These are phyloP conservation scores for Drosophila nannoptera DNA, from an alignment of 1,140 invertebrate species.

Conservation along the genomic window DNA sequence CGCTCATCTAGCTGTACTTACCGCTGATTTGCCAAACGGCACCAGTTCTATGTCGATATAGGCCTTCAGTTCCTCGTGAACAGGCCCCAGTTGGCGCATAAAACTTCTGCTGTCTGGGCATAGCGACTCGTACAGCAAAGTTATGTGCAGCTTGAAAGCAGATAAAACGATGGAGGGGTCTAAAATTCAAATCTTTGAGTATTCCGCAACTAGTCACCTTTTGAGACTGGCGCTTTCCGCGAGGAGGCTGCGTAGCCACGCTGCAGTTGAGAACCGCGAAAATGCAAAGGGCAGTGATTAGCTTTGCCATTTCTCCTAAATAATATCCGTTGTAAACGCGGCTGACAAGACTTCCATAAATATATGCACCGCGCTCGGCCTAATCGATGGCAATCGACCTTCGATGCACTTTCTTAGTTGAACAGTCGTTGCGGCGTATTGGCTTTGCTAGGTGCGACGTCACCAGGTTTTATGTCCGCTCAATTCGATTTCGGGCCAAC, in stretches of 20 bases:
- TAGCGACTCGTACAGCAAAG: slow-evolving; percentile 88
- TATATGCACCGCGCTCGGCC: slow-evolving; percentile 2
- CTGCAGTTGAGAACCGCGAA: slow-evolving; percentile 30
- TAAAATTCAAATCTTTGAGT: neutral
- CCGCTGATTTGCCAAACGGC: slow-evolving; percentile 89
- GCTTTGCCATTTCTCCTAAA: slow-evolving; percentile 35
- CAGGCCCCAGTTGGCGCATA: slow-evolving; percentile 81
- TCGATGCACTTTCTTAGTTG: slow-evolving; percentile 43
- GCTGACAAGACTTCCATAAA: neutral
- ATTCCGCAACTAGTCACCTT: slow-evolving; percentile 30
- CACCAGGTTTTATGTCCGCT: slow-evolving; percentile 50
- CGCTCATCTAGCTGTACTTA: slow-evolving; percentile 70
- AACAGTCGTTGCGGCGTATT: slow-evolving; percentile 22
- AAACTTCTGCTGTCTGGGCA: slow-evolving; percentile 89
- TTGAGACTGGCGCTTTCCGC: slow-evolving; percentile 46
- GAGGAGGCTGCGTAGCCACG: slow-evolving; percentile 19
- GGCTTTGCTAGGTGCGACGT: slow-evolving; percentile 38
- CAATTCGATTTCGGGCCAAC: slow-evolving; percentile 56
- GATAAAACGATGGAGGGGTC: neutral
- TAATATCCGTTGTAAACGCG: neutral
- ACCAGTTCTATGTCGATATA: slow-evolving; percentile 81
- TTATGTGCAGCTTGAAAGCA: slow-evolving; percentile 59
- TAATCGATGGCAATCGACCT: slow-evolving; percentile 57
- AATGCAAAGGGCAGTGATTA: slow-evolving; percentile 30
- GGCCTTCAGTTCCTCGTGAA: slow-evolving; percentile 79